phyloP scores from a whole-genome alignment of 2,113 vertebrate genomes.

The Cinclus mexicanus region DNA sequence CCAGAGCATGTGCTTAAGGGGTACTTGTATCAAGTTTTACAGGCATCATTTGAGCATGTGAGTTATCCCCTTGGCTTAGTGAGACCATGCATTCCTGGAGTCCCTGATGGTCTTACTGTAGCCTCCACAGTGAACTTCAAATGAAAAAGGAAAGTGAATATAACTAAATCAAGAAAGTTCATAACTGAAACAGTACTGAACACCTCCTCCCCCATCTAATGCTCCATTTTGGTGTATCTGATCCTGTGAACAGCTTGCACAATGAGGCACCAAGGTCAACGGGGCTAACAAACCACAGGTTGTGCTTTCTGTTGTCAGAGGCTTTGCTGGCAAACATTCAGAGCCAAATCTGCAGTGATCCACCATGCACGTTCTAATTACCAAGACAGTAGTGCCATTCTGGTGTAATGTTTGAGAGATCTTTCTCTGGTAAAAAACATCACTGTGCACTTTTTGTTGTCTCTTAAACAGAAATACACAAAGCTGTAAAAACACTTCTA shows the following conservation, averaged over 20 bases:
- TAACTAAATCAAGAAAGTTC: neutral
- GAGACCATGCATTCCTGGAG: neutral
- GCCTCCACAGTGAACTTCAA: neutral
- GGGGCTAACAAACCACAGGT: neutral
- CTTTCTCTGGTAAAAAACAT: neutral
- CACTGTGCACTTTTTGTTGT: slow-evolving; percentile 30
- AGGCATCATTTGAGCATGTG: neutral
- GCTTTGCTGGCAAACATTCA: neutral
- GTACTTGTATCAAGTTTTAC: neutral
- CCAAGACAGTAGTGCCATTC: neutral
- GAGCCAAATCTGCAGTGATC: neutral
- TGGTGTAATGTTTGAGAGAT: neutral
- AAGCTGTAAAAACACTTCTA: slow-evolving; percentile 50
- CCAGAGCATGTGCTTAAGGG: neutral
- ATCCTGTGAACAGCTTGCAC: neutral
- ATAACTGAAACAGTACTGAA: neutral
- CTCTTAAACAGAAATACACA: slow-evolving; percentile 43
- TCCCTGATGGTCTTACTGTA: neutral
- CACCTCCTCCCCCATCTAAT: neutral
- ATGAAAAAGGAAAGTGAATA: neutral
- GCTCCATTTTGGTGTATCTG: neutral
- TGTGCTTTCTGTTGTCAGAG: neutral
- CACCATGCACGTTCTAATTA: neutral
- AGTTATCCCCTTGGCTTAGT: neutral
- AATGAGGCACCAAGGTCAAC: accelerated